These are phyloP conservation scores for Pteropus alecto DNA, from an alignment of 2,113 vertebrate genomes.

Conservation along the genomic window DNA sequence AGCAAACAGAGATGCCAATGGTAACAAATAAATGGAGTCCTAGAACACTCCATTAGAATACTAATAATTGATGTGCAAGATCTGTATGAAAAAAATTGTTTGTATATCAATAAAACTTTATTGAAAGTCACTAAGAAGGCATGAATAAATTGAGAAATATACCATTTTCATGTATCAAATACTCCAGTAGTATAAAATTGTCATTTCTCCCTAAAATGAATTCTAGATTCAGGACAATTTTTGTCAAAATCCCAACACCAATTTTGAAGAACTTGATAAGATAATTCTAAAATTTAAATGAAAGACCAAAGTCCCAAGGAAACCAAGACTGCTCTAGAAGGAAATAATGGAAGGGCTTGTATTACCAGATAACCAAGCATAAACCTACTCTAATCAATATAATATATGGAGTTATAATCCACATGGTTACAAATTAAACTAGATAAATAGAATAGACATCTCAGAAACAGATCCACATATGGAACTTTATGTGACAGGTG, in stretches of 20 bases:
- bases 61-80: neutral
- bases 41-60: neutral
- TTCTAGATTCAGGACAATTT: neutral
- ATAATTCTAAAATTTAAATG: slow-evolving; percentile 15
- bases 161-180: neutral
- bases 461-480: neutral
- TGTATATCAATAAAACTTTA: neutral
- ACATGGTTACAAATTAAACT: neutral
- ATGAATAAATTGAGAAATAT: neutral
- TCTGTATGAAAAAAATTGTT: neutral
- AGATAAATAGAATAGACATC: neutral
- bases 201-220: neutral
- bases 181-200: neutral
- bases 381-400: neutral
- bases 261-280: neutral
- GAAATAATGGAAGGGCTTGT: neutral
- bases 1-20: neutral
- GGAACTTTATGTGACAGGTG: neutral
- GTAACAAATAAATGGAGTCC: neutral
- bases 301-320: neutral
- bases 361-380: neutral
- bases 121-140: neutral
- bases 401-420: neutral
- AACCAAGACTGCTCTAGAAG: neutral
- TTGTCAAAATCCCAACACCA: neutral